Evolutionary conservation across 2,888 invertebrate species (phyloP).

Genomic region (Pyralis farinalis): DNA sequence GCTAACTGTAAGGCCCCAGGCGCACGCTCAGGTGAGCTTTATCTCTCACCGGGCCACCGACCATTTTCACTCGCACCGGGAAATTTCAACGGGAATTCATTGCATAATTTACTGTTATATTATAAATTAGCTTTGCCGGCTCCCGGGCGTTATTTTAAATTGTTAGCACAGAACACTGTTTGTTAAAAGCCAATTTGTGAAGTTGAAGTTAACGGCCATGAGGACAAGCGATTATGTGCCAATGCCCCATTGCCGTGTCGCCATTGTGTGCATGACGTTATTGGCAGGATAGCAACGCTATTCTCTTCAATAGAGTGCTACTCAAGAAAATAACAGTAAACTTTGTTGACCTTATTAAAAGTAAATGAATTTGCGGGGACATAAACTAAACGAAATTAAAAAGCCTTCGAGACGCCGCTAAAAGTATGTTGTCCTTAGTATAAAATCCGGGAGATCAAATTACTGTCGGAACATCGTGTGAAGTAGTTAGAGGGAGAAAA

Average conservation of each 20-base stretch:
- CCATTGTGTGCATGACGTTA: slow-evolving; percentile 24
- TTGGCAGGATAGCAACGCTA: slow-evolving; percentile 2
- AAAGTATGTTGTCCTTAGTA: slow-evolving; percentile 10
- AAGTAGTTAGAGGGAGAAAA: slow-evolving; percentile 10
- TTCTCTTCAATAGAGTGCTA: slow-evolving; percentile 7
- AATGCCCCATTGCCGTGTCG: slow-evolving; percentile 28
- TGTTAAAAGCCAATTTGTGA: slow-evolving; percentile 47
- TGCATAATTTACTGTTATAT: slow-evolving; percentile 56
- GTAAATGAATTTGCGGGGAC: slow-evolving; percentile 5
- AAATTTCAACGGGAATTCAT: slow-evolving; percentile 50
- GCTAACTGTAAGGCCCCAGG: slow-evolving; percentile 7
- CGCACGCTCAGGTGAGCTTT: slow-evolving; percentile 31
- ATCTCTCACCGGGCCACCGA: slow-evolving; percentile 35
- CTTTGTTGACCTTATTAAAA: neutral
- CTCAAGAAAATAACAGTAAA: slow-evolving; percentile 4
- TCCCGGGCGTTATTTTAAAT: slow-evolving; percentile 41
- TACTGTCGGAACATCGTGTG: slow-evolving; percentile 5
- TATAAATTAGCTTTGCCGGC: slow-evolving; percentile 50
- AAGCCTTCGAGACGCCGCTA: slow-evolving; percentile 8
- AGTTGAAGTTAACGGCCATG: slow-evolving; percentile 35
- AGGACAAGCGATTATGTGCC: slow-evolving; percentile 32
- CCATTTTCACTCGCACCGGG: slow-evolving; percentile 41
- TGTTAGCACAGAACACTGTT: slow-evolving; percentile 38
- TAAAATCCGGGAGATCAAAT: slow-evolving; percentile 9
- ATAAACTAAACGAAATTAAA: slow-evolving; percentile 10